Base-by-base conservation (phyloP, 2,888 invertebrate species). In the Heteromyza rotundicornis region DNA sequence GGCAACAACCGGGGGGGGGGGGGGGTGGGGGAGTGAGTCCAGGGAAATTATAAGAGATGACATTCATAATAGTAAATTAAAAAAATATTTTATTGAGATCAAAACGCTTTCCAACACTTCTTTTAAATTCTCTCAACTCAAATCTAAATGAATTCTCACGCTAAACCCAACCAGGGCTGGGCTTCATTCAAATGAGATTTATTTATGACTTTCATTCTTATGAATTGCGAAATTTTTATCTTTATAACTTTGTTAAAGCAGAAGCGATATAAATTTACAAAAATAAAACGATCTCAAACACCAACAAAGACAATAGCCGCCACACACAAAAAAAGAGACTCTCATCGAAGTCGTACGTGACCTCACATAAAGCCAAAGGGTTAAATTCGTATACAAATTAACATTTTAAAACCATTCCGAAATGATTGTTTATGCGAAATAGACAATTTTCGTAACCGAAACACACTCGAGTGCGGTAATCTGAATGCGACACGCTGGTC, bases 201-300 rank as follows among this genome's bases (percentile, higher is more conserved):
- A 53, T 32, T 22, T 8, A 17, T 14, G 16, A n/a, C n/a, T 1
- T 56, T 3, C 40, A 3, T 52, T 56, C 56, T 56, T 50, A 56
- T 61, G 56, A 27, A 57, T n/a, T 53, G 22, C 36, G 36, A 60
- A 57, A 52, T 52, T 52, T 52, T 57, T 50, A 52, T 44, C 57
- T 61, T 61, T 61, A 61, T 61, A 51, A 57, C 61, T 61, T 52
- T 57, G 57, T 61, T 61, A 61, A 40, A 7, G 56, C 22, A 20
- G 27, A 50, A 27, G n/a, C n/a, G n/a, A n/a, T 50, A 40, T 40
- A 53, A 52, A 51, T 47, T 40, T 36, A 56, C 27, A 27, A 32
- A 22, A 60, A 35, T 17, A 35, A n/a, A 14, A 49, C 22, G 14
- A 14, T 35, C 35, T 16, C n/a, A n/a, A n/a, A n/a, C n/a, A n/a